Conservation (phyloP, 2,888 invertebrate species). For the Watsonalla cultraria region DNA sequence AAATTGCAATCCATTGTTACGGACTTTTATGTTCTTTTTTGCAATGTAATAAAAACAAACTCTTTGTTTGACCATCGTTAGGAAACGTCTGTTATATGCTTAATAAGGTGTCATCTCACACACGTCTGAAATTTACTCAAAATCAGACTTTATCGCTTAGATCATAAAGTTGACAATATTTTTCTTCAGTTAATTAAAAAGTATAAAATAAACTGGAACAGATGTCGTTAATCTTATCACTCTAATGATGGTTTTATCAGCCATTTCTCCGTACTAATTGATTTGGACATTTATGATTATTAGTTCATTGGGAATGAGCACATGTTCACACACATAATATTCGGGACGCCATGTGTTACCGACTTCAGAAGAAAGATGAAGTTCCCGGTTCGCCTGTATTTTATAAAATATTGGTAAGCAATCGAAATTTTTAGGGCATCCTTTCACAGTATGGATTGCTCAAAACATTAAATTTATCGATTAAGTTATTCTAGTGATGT, state of each 20-base stretch:
- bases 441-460: too few species aligned
- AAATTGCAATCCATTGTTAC: conserved; percentile 46
- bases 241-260: conserved; percentile 32
- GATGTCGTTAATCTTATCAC: conserved; percentile 48
- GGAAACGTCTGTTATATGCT: conserved; percentile 30
- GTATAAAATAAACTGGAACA: conserved; percentile 31
- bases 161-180: conserved; percentile 7
- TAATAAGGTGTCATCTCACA: conserved; percentile 13
- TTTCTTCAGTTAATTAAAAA: conserved; percentile 22
- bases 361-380: not conserved
- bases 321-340: conserved; percentile 1
- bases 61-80: conserved; percentile 46
- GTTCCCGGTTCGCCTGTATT: too few species aligned
- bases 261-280: conserved; percentile 41
- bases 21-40: conserved; percentile 29
- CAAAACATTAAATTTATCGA: too few species aligned
- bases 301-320: conserved; percentile 18
- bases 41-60: conserved; percentile 46
- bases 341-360: conserved; percentile 18
- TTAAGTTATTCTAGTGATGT: too few species aligned
- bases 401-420: too few species aligned
- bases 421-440: too few species aligned
- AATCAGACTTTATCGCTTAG: not conserved
- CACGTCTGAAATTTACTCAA: conserved; percentile 10
- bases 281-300: conserved; percentile 35